These are phyloP conservation scores for Saccostrea cuccullata DNA, from an alignment of 1,140 invertebrate genomes.

Conservation along the genomic window DNA sequence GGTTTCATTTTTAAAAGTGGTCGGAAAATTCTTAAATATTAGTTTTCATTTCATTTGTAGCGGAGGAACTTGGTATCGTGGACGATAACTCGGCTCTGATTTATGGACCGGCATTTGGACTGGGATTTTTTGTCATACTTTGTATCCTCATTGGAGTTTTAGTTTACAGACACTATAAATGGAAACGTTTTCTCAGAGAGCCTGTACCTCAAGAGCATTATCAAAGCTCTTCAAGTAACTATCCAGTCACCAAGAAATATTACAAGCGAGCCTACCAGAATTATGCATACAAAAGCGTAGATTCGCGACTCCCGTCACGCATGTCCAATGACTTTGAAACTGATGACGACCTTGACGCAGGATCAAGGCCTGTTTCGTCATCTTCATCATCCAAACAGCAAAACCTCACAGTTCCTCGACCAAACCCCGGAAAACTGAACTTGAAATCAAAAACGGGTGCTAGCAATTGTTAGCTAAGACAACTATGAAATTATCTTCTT, in stretches of 20 bases:
- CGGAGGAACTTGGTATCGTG: constrained; percentile 13
- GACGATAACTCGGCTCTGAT: constrained; percentile 57
- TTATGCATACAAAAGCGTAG: not conserved
- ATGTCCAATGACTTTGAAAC: constrained; percentile 47
- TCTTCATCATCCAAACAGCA: constrained; percentile 12
- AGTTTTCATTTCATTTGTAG: not conserved
- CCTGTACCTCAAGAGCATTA: constrained; percentile 52
- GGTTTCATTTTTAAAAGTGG: too few relatives aligned
- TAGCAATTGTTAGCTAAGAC: not conserved
- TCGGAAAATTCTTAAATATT: too few relatives aligned
- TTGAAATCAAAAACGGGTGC: not conserved
- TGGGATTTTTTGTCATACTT: constrained; percentile 45
- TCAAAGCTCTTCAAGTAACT: constrained; percentile 50
- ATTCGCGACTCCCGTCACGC: not conserved
- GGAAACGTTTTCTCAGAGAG: constrained; percentile 57
- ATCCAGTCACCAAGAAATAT: constrained; percentile 65
- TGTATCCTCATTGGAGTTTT: constrained; percentile 45
- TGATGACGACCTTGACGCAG: constrained; percentile 15
- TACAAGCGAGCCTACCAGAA: constrained; percentile 52
- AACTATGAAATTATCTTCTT: too few relatives aligned
- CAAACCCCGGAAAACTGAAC: constrained; percentile 13
- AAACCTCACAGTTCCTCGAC: not conserved
- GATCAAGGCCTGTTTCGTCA: constrained; percentile 11
- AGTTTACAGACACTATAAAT: constrained; percentile 60
- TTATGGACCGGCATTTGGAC: constrained; percentile 53